Evolutionary conservation across 2,797 vertebrate genomes (phyloP), one percentile per base, ranked within the genome.

Genomic region (Steatocranus sp.): DNA sequence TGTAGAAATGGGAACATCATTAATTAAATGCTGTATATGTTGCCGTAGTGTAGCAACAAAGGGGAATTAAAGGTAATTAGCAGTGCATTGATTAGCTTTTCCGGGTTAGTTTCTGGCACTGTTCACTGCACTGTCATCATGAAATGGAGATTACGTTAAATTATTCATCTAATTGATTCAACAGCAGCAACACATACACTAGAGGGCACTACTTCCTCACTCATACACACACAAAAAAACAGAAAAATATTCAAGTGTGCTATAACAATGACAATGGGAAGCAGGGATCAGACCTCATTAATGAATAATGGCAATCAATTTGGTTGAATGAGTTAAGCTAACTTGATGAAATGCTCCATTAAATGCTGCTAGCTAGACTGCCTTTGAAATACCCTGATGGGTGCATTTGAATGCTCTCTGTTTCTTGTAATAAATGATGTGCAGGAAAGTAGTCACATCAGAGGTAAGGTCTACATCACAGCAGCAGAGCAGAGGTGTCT

Each of bases 171-270:
- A 15, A 41, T 6, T 81, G 53, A 17, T 15, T 89, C 23, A 61
- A 25, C 68, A 68, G 17, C 63, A 83, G 61, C 17, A 68, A 41
- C 34, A 46, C 49, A 54, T 34, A 18, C 94, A 92, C 90, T 91
- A 94, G 95, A 90, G 87, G 93, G 93, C 79, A 50, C 85, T 91
- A 80, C 77, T 88, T 11, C 70, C 83, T 88, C 61, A 80, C 27
- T 70, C 66, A 79, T 20, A 7, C 25, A 36, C 7, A 48, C 56
- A 36, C 6, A 34, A 3, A 75, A 73, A 25, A 75, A 14, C 7
- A 17, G 27, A n/a, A 41, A 85, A 79, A 54, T 79, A 66, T 78
- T 76, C 36, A 56, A 5, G 49, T 74, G 49, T 75, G 51, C 53
- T 85, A 7, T 80, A 80, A 78, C 53, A 88, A 68, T 82, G 58